Percentiles rank a stretch among this genome's conserved stretches.
phyloP scores from a whole-genome alignment of 2,113 vertebrate genomes.

The Percopsis transmontana region DNA sequence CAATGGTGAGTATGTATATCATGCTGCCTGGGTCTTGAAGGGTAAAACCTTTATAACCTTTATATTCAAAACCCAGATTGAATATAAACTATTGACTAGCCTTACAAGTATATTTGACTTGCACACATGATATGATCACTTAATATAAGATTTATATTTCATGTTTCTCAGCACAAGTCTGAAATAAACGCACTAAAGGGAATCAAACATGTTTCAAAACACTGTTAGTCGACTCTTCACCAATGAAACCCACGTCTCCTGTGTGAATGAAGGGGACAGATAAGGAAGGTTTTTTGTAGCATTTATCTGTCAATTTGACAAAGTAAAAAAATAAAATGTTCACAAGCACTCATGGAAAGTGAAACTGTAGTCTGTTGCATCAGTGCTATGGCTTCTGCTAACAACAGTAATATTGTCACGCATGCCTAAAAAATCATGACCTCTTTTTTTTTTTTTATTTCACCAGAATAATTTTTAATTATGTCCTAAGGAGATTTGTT shows the following conservation, averaged over 20 bases:
- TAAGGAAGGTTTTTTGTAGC: conserved; percentile 21
- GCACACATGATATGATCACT: background rate
- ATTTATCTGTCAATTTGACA: conserved; percentile 22
- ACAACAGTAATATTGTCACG: background rate
- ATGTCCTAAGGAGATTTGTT: conserved; percentile 28
- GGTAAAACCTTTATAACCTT: too few species aligned
- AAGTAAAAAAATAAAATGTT: background rate
- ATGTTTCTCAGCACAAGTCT: conserved; percentile 1
- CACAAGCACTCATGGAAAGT: background rate
- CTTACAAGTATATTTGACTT: background rate
- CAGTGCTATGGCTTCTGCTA: conserved; percentile 5
- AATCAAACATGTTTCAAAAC: too few species aligned
- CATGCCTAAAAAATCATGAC: conserved; percentile 18
- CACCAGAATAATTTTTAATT: conserved; percentile 1
- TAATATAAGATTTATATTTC: background rate
- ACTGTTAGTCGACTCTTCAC: too few species aligned
- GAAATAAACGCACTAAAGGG: too few species aligned
- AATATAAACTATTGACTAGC: conserved; percentile 1
- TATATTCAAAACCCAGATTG: conserved; percentile 8
- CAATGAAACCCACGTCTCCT: conserved; percentile 25
- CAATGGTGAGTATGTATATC: background rate
- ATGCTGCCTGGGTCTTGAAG: background rate
- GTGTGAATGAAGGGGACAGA: conserved; percentile 14
- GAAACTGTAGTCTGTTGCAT: background rate
- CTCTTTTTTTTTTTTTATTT: conserved; percentile 12